Evolutionary conservation across 2,888 invertebrate genomes (phyloP), one percentile per base, ranked within the genome.

Genomic region (Apotomis turbidana): DNA sequence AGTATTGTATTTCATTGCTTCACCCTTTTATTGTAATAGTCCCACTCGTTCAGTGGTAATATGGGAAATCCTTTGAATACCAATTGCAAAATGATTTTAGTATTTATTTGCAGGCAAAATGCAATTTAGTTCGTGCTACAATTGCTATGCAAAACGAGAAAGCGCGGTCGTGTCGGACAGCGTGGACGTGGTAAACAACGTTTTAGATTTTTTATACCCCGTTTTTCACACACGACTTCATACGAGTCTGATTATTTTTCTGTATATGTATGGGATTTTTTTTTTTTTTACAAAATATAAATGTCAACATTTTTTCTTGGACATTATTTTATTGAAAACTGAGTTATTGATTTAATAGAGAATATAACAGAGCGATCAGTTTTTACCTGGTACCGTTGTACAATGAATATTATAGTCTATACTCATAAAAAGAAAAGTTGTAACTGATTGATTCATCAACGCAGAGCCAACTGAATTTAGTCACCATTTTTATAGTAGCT

Each of bases 131-230:
- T 58, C 72, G 68, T 68, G 63, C 62, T 51, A 55, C 72, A 54
- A 72, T 72, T 68, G 63, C 68, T 68, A 68, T 72, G 72, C 68
- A 68, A 72, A 72, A 72, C 68, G 72, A 68, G 68, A 61, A 71
- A 67, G 54, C 51, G 57, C 66, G 66, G 49, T 71, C 55, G 52
- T 55, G 61, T 58, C 62, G 38, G 58, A 52, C 51, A 54, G 15
- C 55, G 57, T 51, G 61, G 58, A 62, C 44, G 44, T 51, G 8
- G 61, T 71, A 59, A 66, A 66, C 66, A 66, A 44, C 46, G 57
- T 55, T 66, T 55, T 66, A 9, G 55, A 46, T n/a, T 66, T 57
- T 52, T 36, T n/a, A 55, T 36, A n/a, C 13, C 10, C n/a, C 51
- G 41, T 38, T 36, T 51, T 51, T 27, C 13, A 38, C 27, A 49